Percentiles rank a stretch among this genome's conserved stretches.
phyloP scores from a whole-genome alignment of 2,888 invertebrate genomes.

The Lithophane socia region DNA sequence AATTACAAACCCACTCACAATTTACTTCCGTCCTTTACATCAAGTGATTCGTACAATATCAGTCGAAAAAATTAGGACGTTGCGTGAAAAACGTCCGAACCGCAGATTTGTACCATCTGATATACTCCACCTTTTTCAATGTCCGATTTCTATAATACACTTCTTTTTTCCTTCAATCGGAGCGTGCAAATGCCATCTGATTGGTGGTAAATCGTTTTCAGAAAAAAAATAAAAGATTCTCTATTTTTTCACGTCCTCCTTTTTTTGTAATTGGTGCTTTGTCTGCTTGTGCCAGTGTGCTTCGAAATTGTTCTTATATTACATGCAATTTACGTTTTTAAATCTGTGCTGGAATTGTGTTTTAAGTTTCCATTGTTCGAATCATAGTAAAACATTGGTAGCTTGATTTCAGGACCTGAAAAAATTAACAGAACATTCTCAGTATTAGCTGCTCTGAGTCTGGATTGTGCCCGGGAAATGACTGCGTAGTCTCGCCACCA shows the following conservation, averaged over 20 bases:
- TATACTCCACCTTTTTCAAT: conserved; percentile 70
- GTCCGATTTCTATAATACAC: conserved; percentile 73
- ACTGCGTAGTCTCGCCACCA: neutral
- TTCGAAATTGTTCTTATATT: conserved; percentile 3
- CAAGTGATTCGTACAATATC: conserved; percentile 27
- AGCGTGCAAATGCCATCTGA: conserved; percentile 71
- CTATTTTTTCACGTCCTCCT: conserved; percentile 12
- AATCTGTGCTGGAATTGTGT: neutral
- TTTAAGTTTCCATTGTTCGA: conserved; percentile 69
- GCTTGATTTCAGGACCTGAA: conserved; percentile 80
- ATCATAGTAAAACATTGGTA: conserved; percentile 81
- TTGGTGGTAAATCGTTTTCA: conserved; percentile 57
- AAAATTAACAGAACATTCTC: conserved; percentile 38
- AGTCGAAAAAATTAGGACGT: conserved; percentile 40
- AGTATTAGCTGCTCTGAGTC: neutral
- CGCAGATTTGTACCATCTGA: conserved; percentile 47
- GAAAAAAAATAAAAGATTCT: conserved; percentile 44
- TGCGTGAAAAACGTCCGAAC: conserved; percentile 30
- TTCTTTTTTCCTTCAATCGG: conserved; percentile 73
- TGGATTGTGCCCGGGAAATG: neutral
- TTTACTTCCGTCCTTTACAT: conserved; percentile 11
- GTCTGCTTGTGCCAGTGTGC: conserved; percentile 9
- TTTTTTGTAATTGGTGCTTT: conserved; percentile 29
- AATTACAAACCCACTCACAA: conserved; percentile 14
- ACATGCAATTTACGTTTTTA: neutral